phyloP scores from a whole-genome alignment of 2,888 invertebrate species.

The Chaitophorus viminalis region DNA sequence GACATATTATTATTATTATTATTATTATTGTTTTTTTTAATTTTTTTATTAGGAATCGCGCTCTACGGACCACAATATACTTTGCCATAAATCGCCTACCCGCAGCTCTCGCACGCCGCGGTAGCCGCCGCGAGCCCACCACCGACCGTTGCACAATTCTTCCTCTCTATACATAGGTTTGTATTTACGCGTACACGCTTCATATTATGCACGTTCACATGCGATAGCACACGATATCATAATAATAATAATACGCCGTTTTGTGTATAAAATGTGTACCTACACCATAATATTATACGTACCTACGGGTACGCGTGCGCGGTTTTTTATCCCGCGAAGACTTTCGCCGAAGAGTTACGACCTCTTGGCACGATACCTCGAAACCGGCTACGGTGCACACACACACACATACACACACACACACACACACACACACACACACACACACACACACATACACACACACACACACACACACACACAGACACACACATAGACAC shows the following conservation, averaged over 20 bases:
- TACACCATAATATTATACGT: no score
- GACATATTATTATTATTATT: neutral
- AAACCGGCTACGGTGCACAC: conserved; percentile 16
- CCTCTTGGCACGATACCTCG: conserved; percentile 41
- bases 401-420: neutral
- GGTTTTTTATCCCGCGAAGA: conserved; percentile 1
- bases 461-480: neutral
- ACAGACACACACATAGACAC: neutral
- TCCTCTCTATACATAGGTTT: no score
- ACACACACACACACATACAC: neutral
- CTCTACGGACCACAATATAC: no score
- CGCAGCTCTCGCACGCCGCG: neutral
- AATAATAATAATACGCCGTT: neutral
- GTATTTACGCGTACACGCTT: no score
- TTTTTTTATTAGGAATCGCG: no score
- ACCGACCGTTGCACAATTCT: conserved; percentile 2
- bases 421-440: neutral
- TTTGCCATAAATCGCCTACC: neutral
- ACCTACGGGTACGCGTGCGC: no score
- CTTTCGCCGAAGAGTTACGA: conserved; percentile 48
- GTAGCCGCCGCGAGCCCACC: no score
- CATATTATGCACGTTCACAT: no score
- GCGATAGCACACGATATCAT: no score
- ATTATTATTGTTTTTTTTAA: neutral
- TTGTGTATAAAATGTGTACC: neutral